Evolutionary conservation across 2,888 invertebrate species (phyloP).

Genomic region (Drosophila paramelanica): DNA sequence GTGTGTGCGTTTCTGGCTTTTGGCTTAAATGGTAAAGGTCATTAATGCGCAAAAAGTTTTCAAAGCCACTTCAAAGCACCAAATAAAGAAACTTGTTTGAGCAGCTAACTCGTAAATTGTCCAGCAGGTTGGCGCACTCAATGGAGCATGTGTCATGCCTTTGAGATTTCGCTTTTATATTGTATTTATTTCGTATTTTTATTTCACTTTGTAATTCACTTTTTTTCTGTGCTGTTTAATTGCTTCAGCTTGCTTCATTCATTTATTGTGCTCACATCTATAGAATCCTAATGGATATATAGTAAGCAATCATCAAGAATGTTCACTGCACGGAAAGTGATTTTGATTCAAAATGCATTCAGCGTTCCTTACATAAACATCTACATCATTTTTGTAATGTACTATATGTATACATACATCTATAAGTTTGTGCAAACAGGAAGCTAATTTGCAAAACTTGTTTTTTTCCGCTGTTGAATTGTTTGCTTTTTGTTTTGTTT

Average conservation of each 20-base stretch:
- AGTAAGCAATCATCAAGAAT: constrained; percentile 16
- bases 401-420: constrained; percentile 4
- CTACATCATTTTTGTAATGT: background rate
- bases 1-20: constrained; percentile 20
- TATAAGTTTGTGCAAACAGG: constrained; percentile 38
- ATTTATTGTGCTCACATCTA: constrained; percentile 32
- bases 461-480: constrained; percentile 37
- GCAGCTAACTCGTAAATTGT: constrained; percentile 35
- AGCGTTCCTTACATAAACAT: constrained; percentile 10
- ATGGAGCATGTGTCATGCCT: constrained; percentile 46
- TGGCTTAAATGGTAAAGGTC: constrained; percentile 67
- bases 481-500: constrained; percentile 16
- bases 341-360: constrained; percentile 42
- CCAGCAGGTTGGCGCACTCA: constrained; percentile 36
- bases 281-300: constrained; percentile 43
- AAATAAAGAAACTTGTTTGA: constrained; percentile 75
- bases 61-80: constrained; percentile 56
- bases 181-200: constrained; percentile 6
- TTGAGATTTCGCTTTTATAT: constrained; percentile 20
- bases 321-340: constrained; percentile 9
- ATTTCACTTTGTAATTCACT: constrained; percentile 17
- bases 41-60: constrained; percentile 48
- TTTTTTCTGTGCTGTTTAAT: constrained; percentile 39
- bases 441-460: constrained; percentile 55
- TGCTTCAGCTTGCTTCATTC: constrained; percentile 21